Base-by-base conservation (phyloP, 2,797 vertebrate species). In the Sebastes paucispinis region DNA sequence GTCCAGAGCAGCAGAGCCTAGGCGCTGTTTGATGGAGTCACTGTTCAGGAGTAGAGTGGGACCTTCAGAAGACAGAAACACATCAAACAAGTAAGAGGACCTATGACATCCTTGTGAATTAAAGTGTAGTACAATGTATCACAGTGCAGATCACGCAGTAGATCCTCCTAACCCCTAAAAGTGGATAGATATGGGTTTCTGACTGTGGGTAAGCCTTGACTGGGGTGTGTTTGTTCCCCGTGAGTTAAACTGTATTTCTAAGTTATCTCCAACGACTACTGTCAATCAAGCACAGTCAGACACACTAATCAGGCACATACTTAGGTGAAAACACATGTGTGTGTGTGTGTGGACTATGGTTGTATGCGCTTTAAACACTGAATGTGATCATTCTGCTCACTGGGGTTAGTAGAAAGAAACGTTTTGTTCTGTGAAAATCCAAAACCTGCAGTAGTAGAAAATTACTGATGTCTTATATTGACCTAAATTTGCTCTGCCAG, bases 1-100 rank as follows among this genome's bases (percentile, higher is more conserved):
- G 95, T 99, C 98, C 31, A 99, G 94, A 0, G 98, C 98, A 14
- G 97, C 96, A 10, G 96, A 93, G 57, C 98, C 98, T 1, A 99
- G 95, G 27, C 95, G 94, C 90, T 97, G 97, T 84, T 96, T 98
- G 92, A 98, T 97, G 94, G 92, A 96, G 88, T 98, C 98, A 70
- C 97, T 99, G 85, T 96, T 98, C 90, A 99, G 95, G 66, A 99
- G 95, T 59, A 97, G 91, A 32, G 96, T 93, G 13, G 97, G 97
- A 58, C 98, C 98, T 99, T 70, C 13, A 85, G 59, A 47, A 58
- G 86, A 69, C 6, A 78, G 20, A 43, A 66, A 57, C 2, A 57
- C 4, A 18, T 36, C 22, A 73, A 34, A 54, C 14, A 2, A 1
- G 11, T 25, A 31, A 8, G 6, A 24, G 9, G 14, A 73, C 14